Evolutionary conservation across 2,797 vertebrate genomes (phyloP), one percentile per base, ranked within the genome.

Genomic region (Lepus townsendii): DNA sequence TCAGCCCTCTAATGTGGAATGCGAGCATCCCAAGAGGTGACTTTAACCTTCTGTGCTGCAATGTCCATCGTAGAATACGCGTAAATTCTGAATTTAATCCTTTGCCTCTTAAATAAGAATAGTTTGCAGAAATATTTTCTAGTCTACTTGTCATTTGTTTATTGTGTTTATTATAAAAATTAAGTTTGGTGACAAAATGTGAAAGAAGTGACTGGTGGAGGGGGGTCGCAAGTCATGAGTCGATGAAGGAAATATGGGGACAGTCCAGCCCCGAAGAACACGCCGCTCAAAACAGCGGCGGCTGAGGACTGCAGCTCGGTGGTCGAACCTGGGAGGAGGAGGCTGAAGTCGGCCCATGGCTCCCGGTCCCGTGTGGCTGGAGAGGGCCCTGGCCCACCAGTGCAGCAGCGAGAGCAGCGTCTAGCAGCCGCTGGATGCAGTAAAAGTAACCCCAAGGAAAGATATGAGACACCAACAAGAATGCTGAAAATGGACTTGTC

Each of bases 391-490:
- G 12, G 22, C 10, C 7, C 4, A 71, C 63, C 76, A n/a, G 0
- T 12, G 94, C 60, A 20, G 69, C 84, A 24, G 60, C 80, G 35
- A 65, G 69, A 90, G 72, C 95, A 32, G 75, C 77, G 68, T 69
- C 52, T 89, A 5, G 65, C 76, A 32, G 92, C 88, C 73, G 82
- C 83, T 50, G 76, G 80, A 42, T 72, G 95, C 95, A 76, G 92
- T 85, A 94, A 88, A 88, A 93, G 91, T 75, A 80, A 87, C 73
- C 94, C 97, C 35, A 91, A 94, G 91, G 95, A 98, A 95, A 84
- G 86, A 10, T 97, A 97, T 95, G 98, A 98, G 88, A 99, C 98
- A 71, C 98, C 98, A 35, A 98, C 97, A 92, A 97, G 98, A 76
- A 83, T 96, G 0, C 42, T 97, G 95, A 98, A 95, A 76, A 97